phyloP scores from a whole-genome alignment of 1,140 invertebrate species.

The Drosophila mauritiana region DNA sequence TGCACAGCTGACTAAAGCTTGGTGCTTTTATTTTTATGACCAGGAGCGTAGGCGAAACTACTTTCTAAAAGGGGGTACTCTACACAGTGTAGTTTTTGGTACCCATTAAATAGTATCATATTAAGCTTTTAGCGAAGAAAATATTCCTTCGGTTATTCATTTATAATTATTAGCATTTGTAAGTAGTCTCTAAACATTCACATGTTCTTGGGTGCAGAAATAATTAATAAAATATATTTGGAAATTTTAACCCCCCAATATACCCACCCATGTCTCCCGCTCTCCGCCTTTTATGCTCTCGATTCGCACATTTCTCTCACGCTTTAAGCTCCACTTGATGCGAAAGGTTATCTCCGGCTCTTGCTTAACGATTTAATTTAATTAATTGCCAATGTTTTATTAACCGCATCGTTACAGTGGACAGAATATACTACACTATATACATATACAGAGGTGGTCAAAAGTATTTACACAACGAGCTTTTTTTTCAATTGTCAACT shows the following conservation, averaged over 20 bases:
- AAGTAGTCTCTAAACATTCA: no score
- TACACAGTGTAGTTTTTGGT: no score
- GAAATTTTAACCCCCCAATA: not conserved
- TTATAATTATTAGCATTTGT: no score
- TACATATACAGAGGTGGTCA: no score
- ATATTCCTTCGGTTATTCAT: no score
- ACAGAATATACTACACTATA: no score
- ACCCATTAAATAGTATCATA: no score
- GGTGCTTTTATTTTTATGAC: not conserved
- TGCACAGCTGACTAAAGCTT: conserved; percentile 41
- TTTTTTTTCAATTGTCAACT: no score
- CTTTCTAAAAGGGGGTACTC: not conserved
- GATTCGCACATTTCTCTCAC: conserved; percentile 2
- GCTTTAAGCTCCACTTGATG: conserved; percentile 15
- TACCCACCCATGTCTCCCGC: not conserved
- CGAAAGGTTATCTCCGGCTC: conserved; percentile 32
- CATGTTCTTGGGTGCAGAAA: not conserved
- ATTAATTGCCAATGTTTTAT: conserved; percentile 39
- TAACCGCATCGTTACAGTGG: conserved; percentile 22
- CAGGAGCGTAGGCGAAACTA: conserved; percentile 9
- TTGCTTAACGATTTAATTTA: conserved; percentile 29
- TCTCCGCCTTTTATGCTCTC: not conserved
- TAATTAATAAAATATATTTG: no score
- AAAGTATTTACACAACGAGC: no score
- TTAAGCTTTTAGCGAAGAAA: no score